These are phyloP conservation scores for Macrophya annulata DNA, from an alignment of 2,888 invertebrate species.

Conservation along the genomic window DNA sequence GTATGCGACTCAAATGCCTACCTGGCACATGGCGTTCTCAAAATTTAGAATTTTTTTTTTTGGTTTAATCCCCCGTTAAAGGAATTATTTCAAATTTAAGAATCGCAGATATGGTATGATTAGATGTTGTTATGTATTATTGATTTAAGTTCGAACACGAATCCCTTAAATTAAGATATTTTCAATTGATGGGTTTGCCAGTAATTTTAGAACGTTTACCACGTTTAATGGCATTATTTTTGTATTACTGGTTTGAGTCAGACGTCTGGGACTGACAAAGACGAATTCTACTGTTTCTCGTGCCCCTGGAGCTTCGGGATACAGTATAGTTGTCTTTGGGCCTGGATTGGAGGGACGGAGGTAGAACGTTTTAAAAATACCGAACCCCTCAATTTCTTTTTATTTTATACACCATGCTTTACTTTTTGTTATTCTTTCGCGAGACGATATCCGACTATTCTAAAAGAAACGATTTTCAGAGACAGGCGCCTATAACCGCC, in stretches of 20 bases:
- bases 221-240: background rate
- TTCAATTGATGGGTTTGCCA: background rate
- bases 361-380: conserved; percentile 41
- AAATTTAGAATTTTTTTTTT: background rate
- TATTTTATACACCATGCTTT: background rate
- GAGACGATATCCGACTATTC: conserved; percentile 34
- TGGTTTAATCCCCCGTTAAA: too few relatives aligned
- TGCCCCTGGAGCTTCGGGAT: background rate
- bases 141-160: background rate
- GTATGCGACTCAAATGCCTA: background rate
- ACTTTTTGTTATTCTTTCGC: conserved; percentile 35
- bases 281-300: conserved; percentile 12
- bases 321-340: conserved; percentile 25
- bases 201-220: background rate
- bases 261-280: conserved; percentile 9
- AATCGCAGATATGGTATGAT: too few relatives aligned
- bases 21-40: background rate
- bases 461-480: conserved; percentile 26
- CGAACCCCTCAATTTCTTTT: conserved; percentile 6
- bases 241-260: conserved; percentile 24
- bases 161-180: background rate
- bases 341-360: background rate
- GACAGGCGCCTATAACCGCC: background rate
- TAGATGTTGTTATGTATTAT: background rate
- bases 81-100: background rate